Percentiles rank a stretch among this genome's conserved stretches.
These are phyloP conservation scores for Pissodes strobi DNA, from an alignment of 1,140 invertebrate genomes.

Conservation along the genomic window DNA sequence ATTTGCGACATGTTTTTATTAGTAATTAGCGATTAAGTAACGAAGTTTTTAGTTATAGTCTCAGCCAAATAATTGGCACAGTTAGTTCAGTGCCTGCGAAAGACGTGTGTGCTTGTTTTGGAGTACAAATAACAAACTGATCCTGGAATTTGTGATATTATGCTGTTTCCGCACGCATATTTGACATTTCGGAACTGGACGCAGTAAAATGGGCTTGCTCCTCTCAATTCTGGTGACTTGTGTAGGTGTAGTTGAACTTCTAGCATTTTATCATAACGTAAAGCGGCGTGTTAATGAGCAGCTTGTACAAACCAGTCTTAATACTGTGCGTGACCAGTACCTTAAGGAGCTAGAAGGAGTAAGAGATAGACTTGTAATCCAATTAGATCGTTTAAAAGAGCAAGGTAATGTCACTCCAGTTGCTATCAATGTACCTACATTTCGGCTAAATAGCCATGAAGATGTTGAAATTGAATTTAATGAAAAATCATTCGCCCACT, in stretches of 20 bases:
- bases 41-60: constrained; percentile 38
- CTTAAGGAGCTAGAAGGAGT: constrained; percentile 25
- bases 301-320: constrained; percentile 1
- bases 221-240: constrained; percentile 73
- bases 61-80: constrained; percentile 40
- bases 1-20: constrained; percentile 14
- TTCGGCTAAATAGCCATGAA: constrained; percentile 36
- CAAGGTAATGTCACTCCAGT: neutral
- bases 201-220: constrained; percentile 66
- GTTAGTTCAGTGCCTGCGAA: constrained; percentile 15
- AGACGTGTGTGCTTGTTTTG: neutral
- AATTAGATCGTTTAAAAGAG: neutral
- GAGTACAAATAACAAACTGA: neutral
- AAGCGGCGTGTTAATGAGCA: constrained; percentile 36
- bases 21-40: constrained; percentile 43
- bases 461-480: constrained; percentile 39
- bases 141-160: constrained; percentile 27
- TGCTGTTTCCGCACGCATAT: constrained; percentile 20
- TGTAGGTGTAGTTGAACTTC: constrained; percentile 69
- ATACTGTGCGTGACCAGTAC: constrained; percentile 19
- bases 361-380: constrained; percentile 4
- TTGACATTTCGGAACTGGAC: too few relatives aligned
- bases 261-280: constrained; percentile 63
- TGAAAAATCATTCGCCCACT: constrained; percentile 8
- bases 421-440: neutral